Conservation (phyloP, 2,888 invertebrate genomes). For the Psylliodes chrysocephalus region DNA sequence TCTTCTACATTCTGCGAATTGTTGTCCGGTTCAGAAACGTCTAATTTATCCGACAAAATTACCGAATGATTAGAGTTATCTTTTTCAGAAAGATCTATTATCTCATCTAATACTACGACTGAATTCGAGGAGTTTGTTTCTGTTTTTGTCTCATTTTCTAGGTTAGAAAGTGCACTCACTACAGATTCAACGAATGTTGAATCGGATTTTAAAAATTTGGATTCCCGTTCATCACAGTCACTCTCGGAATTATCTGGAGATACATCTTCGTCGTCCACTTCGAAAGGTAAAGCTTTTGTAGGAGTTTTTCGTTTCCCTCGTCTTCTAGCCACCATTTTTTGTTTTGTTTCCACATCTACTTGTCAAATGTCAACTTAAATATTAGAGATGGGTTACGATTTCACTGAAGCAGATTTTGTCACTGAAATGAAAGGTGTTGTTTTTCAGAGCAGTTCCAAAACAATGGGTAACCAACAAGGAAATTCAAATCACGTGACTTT, state of each 20-base stretch:
- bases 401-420: no score
- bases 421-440: no score
- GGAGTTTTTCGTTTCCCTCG: conserved; percentile 48
- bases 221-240: conserved; percentile 43
- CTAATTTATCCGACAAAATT: not conserved
- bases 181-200: conserved; percentile 29
- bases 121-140: not conserved
- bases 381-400: not conserved
- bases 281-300: conserved; percentile 48
- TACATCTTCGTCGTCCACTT: conserved; percentile 51
- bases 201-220: conserved; percentile 44
- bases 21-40: no score
- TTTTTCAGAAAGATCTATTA: conserved; percentile 1
- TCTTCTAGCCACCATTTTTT: conserved; percentile 42
- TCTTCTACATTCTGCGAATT: not conserved
- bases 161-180: conserved; percentile 38
- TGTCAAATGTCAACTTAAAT: not conserved
- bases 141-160: conserved; percentile 33
- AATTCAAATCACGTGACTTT: no score
- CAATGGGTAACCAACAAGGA: no score
- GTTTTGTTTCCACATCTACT: no score
- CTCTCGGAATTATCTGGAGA: conserved; percentile 46
- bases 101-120: not conserved
- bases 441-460: no score
- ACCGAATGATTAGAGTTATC: not conserved